Evolutionary conservation across 2,113 vertebrate species (phyloP).

Genomic region (Bos taurus): ARS-UCD2.0 NC_037345.1:8218001-8218500

Average conservation of each 20-base stretch:
- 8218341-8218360: neutral
- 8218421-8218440: neutral
- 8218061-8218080: neutral
- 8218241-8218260: neutral
- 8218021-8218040: neutral
- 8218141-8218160: neutral
- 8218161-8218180: neutral
- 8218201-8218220: neutral
- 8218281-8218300: fast-evolving
- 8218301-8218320: neutral
- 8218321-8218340: neutral
- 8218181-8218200: neutral
- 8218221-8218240: neutral
- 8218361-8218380: fast-evolving
- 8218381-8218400: neutral
- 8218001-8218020: neutral
- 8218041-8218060: neutral
- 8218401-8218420: fast-evolving
- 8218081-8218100: neutral
- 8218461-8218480: neutral
- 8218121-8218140: neutral
- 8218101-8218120: neutral
- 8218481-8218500: fast-evolving
- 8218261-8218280: fast-evolving
- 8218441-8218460: neutral